phyloP scores from a whole-genome alignment of 1,140 invertebrate species.

The Apis dorsata region DNA sequence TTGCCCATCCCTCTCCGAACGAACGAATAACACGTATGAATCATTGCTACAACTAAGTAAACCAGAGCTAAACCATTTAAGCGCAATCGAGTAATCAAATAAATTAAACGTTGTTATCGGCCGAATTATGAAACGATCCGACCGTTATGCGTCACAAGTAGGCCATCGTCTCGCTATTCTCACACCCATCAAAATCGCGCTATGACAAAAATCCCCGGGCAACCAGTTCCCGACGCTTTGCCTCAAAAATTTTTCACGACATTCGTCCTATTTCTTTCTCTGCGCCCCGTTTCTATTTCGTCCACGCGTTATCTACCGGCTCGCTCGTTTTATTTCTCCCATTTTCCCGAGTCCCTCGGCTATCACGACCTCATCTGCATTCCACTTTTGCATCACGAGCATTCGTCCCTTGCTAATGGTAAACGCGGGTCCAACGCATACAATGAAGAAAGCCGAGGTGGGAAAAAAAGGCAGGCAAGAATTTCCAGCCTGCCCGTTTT shows the following conservation, averaged over 20 bases:
- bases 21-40: too few relatives aligned
- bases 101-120: too few relatives aligned
- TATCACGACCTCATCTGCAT: constrained; percentile 59
- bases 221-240: background rate
- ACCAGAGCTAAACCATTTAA: too few relatives aligned
- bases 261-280: constrained; percentile 30
- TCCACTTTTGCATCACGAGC: constrained; percentile 41
- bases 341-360: background rate
- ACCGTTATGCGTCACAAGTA: too few relatives aligned
- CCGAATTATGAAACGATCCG: too few relatives aligned
- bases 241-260: constrained; percentile 25
- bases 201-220: too few relatives aligned
- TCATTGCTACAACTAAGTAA: too few relatives aligned
- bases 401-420: constrained; percentile 50
- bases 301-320: background rate
- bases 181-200: background rate
- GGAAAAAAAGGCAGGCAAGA: background rate
- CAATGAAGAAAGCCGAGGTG: background rate
- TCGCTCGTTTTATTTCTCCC: constrained; percentile 5
- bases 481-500: constrained; percentile 16
- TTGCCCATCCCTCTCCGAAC: too few relatives aligned
- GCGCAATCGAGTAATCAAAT: too few relatives aligned
- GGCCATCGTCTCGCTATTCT: background rate
- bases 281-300: background rate
- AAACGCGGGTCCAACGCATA: constrained; percentile 36